These are phyloP conservation scores for Gnathonemus echidnorhynchus DNA, from an alignment of 2,113 vertebrate genomes.

Conservation along the genomic window DNA sequence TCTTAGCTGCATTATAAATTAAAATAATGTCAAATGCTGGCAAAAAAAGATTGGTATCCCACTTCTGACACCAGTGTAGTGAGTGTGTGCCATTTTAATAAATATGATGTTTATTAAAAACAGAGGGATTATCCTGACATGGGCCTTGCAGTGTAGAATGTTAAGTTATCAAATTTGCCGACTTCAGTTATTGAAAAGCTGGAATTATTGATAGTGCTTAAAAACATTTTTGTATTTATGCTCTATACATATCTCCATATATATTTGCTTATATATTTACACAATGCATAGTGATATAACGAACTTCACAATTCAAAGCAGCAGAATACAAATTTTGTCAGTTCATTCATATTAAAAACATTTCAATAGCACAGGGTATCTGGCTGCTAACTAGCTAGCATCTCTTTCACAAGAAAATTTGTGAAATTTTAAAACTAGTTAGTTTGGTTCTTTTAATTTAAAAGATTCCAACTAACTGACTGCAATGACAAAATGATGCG, in stretches of 20 bases:
- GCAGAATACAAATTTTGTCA: neutral
- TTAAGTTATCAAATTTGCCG: neutral
- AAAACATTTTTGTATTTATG: neutral
- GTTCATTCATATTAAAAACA: neutral
- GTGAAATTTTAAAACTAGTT: neutral
- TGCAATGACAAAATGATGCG: neutral
- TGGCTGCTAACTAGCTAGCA: neutral
- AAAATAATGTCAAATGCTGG: neutral
- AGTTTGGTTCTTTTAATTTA: neutral
- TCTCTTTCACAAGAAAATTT: neutral
- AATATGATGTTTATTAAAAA: neutral
- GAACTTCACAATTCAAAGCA: neutral
- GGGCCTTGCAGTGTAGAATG: neutral
- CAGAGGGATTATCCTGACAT: neutral
- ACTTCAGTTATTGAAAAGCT: neutral
- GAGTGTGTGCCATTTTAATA: neutral
- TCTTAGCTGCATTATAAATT: neutral
- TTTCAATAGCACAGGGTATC: neutral
- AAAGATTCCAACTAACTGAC: neutral
- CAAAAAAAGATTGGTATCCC: neutral
- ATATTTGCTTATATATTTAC: neutral
- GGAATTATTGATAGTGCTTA: neutral
- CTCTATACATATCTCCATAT: neutral
- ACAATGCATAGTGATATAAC: neutral
- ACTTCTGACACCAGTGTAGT: neutral